A percentile compares a stretch with the other conserved stretches of the same genome.
Evolutionary conservation across 2,113 vertebrate genomes (phyloP).

Genomic region (Neogale vison): DNA sequence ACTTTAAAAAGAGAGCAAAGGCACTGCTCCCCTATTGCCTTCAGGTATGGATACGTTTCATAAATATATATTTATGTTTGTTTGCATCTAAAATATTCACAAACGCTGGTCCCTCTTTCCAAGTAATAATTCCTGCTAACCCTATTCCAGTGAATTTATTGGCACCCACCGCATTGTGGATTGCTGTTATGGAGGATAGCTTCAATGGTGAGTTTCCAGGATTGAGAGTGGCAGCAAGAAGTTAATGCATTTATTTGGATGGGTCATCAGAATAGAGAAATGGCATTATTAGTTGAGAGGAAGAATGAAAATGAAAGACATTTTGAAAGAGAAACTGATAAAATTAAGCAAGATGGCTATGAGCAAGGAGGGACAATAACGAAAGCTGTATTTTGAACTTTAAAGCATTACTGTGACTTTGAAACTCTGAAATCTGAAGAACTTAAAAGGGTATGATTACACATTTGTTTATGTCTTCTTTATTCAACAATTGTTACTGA

Average conservation of each 20-base stretch:
- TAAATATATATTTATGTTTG: not conserved
- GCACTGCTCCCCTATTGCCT: not conserved
- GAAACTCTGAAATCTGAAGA: not conserved
- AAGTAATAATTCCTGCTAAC: not conserved
- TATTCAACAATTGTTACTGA: not conserved
- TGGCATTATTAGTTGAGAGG: not conserved
- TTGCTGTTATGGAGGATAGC: not conserved
- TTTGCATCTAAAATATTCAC: not conserved
- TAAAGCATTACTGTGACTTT: not conserved
- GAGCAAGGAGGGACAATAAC: not conserved
- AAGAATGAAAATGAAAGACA: not conserved
- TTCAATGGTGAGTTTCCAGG: not conserved
- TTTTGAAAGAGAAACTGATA: not conserved
- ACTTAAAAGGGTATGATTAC: not conserved
- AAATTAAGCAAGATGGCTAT: not conserved
- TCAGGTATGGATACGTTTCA: not conserved
- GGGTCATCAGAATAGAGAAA: not conserved
- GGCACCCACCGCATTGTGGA: accelerated
- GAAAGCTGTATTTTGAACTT: not conserved
- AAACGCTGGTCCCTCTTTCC: not conserved
- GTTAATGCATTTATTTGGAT: not conserved
- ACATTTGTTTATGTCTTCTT: not conserved
- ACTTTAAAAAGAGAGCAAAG: not conserved
- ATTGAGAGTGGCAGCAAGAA: not conserved
- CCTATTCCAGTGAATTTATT: not conserved